These are phyloP conservation scores for Gymnoscopelus braueri DNA, from an alignment of 2,797 vertebrate genomes.

Conservation along the genomic window DNA sequence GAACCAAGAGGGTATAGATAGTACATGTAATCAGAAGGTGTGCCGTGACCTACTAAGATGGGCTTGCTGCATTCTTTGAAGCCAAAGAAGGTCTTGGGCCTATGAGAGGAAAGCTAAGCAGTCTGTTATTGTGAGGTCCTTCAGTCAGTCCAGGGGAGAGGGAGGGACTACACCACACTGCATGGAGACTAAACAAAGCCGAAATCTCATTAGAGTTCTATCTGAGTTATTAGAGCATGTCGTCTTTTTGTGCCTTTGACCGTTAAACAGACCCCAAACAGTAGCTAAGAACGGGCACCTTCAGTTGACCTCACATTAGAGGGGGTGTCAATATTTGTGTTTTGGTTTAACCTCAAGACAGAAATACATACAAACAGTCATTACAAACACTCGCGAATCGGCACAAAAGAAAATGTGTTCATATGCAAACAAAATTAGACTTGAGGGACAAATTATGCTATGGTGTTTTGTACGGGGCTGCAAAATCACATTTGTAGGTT, in stretches of 20 bases:
- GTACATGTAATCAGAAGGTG: too few species aligned
- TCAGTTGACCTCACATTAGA: slow-evolving; percentile 49
- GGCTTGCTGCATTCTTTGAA: too few species aligned
- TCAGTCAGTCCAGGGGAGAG: slow-evolving; percentile 19
- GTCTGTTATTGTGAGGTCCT: slow-evolving; percentile 1
- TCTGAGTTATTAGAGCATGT: slow-evolving; percentile 78
- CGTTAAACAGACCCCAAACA: slow-evolving; percentile 58
- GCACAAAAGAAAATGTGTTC: neutral
- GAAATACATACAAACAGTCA: neutral
- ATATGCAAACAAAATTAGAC: neutral
- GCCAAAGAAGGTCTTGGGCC: too few species aligned
- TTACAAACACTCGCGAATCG: neutral
- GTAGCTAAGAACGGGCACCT: slow-evolving; percentile 26
- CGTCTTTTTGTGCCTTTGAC: slow-evolving; percentile 54
- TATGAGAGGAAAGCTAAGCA: neutral
- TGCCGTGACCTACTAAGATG: too few species aligned
- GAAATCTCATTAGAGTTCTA: slow-evolving; percentile 74
- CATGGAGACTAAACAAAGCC: slow-evolving; percentile 50
- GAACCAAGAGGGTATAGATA: neutral
- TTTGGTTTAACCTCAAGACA: neutral
- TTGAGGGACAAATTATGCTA: neutral
- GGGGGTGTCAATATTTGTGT: slow-evolving; percentile 33
- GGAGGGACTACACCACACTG: slow-evolving; percentile 18
- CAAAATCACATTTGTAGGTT: too few species aligned
- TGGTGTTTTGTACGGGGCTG: neutral